These are phyloP conservation scores for Microctonus brassicae DNA, from an alignment of 2,888 invertebrate genomes.

Conservation along the genomic window DNA sequence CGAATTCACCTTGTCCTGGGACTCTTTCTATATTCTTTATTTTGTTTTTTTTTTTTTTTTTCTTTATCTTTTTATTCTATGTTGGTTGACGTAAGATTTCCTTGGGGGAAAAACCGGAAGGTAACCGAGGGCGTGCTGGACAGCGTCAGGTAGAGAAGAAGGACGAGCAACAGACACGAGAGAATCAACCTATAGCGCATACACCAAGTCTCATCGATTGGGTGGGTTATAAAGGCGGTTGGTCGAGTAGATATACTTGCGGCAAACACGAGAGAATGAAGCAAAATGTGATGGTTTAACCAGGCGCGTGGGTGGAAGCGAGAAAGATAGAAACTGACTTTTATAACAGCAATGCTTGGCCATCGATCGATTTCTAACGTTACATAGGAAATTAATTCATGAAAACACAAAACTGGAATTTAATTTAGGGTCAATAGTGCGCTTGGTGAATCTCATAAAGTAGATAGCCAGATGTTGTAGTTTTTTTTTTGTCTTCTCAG, in stretches of 20 bases:
- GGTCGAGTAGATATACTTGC: conserved; percentile 21
- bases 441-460: conserved; percentile 16
- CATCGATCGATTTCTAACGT: conserved; percentile 5
- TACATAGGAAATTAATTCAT: neutral
- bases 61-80: neutral
- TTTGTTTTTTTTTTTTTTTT: neutral
- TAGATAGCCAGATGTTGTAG: neutral
- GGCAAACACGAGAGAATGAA: neutral
- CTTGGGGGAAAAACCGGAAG: conserved; percentile 51
- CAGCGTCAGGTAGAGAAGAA: conserved; percentile 34
- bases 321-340: neutral
- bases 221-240: conserved; percentile 28
- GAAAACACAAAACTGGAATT: conserved; percentile 17
- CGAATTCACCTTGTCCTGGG: conserved; percentile 8
- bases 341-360: neutral
- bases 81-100: conserved; percentile 52
- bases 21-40: no score
- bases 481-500: neutral
- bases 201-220: conserved; percentile 43
- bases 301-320: neutral
- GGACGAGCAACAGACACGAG: conserved; percentile 46
- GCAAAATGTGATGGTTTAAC: no score
- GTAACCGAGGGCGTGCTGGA: conserved; percentile 19
- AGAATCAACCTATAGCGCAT: conserved; percentile 25
- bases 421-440: conserved; percentile 20